Base-by-base conservation (phyloP, 2,888 invertebrate species). In the Hylaea fasciaria region DNA sequence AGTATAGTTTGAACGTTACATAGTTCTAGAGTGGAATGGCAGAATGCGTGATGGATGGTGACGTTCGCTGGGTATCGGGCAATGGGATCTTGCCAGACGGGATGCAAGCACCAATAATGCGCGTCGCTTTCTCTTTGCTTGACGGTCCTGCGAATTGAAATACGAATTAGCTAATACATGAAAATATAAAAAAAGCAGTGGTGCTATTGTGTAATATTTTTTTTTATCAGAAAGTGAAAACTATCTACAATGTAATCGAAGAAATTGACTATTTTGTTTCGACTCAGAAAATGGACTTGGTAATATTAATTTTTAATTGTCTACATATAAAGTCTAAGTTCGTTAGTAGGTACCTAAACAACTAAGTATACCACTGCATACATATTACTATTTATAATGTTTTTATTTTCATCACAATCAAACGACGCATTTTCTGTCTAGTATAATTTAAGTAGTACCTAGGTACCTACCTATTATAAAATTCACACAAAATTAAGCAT, bases 61-160 rank as follows among this genome's bases (percentile, higher is more conserved):
- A 78, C 73, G 78, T 67, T 73, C 68, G 77, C 76, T 74, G 74
- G 72, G 77, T 73, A 66, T 77, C 67, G 69, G n/a, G 74, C 76
- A 68, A 72, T 80, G 76, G 43, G 17, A 1, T 53, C 68, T 76
- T 70, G 81, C 81, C 82, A 78, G 82, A 80, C 83, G 73, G 81
- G 77, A 71, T 78, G 86, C 86, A 85, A 86, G 86, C 87, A 84
- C 85, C 83, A 79, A 74, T 70, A 76, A 79, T 81, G 78, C 77
- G 81, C 78, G 79, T 77, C 73, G 74, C 73, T 74, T 77, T 77
- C 74, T 78, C 77, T 77, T 85, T 80, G 85, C 82, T 82, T 85
- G 78, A 80, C 78, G 82, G 82, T 84, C 88, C 90, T 90, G 86
- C 28, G 74, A 70, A 61, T 22, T 22, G 4, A 55, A n/a, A 50